Percentiles rank a stretch among this genome's conserved stretches.
Conservation (phyloP, 2,797 vertebrate species). For the Coccyzus lansbergi region DNA sequence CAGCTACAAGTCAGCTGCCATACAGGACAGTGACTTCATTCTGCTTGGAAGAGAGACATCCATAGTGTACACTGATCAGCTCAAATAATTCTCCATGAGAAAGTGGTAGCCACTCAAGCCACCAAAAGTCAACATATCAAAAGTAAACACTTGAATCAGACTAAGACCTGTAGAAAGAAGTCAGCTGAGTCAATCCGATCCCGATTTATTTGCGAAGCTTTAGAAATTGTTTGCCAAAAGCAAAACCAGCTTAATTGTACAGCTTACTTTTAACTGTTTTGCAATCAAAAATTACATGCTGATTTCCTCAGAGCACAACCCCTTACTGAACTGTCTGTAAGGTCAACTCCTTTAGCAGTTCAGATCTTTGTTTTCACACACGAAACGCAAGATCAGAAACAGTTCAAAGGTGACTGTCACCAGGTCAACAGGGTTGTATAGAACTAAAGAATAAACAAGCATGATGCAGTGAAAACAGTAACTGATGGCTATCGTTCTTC, state of each 20-base stretch:
- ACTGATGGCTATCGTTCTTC: rapidly evolving
- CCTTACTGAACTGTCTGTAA: background rate
- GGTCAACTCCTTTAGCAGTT: background rate
- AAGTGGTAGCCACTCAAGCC: background rate
- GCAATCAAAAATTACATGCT: background rate
- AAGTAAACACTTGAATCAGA: background rate
- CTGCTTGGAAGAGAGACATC: background rate
- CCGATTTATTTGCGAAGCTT: background rate
- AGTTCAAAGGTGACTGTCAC: background rate
- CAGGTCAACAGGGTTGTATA: background rate
- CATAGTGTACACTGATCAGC: background rate
- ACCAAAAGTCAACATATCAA: background rate
- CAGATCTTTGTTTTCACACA: background rate
- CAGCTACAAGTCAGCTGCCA: background rate
- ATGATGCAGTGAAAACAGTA: rapidly evolving
- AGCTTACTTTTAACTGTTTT: background rate
- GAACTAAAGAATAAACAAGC: background rate
- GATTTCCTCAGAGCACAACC: background rate
- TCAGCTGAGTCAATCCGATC: background rate
- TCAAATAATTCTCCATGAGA: background rate
- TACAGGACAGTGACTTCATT: background rate
- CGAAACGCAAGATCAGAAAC: background rate
- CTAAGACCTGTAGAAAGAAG: background rate
- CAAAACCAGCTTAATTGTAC: background rate
- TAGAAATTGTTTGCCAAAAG: background rate